Percentiles rank a stretch among this genome's conserved stretches.
phyloP scores from a whole-genome alignment of 2,113 vertebrate genomes.

The Parus major region DNA sequence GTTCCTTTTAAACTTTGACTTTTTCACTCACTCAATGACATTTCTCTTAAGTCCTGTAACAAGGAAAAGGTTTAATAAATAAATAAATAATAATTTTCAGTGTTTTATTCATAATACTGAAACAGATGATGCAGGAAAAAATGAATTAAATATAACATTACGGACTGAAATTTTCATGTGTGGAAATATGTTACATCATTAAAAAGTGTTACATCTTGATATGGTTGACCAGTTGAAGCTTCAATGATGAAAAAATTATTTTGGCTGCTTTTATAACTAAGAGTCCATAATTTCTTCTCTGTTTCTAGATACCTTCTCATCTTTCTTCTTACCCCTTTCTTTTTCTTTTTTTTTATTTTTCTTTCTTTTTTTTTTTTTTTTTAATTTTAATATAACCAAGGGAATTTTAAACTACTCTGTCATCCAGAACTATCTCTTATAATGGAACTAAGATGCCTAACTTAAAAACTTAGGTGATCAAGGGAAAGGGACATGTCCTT shows the following conservation, averaged over 20 bases:
- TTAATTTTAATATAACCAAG: neutral
- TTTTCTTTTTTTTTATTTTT: too few relatives aligned
- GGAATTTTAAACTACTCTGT: neutral
- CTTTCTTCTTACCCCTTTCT: fast-evolving
- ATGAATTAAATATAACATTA: neutral
- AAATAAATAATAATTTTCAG: neutral
- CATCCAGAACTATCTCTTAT: neutral
- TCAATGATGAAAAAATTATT: neutral
- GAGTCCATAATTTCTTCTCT: neutral
- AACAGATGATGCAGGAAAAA: neutral
- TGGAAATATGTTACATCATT: neutral
- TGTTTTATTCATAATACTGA: neutral
- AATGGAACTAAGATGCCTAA: neutral
- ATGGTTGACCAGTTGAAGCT: neutral
- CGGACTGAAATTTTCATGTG: neutral
- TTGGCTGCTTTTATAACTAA: neutral
- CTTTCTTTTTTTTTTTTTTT: too few relatives aligned
- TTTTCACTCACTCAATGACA: neutral
- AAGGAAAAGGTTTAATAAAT: neutral
- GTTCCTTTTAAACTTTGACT: neutral
- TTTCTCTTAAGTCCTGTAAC: neutral
- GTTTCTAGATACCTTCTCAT: neutral
- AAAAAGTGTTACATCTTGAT: neutral
- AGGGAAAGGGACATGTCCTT: neutral
- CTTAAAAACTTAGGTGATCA: neutral